phyloP scores from a whole-genome alignment of 2,797 vertebrate species.

The Brotula barbata region DNA sequence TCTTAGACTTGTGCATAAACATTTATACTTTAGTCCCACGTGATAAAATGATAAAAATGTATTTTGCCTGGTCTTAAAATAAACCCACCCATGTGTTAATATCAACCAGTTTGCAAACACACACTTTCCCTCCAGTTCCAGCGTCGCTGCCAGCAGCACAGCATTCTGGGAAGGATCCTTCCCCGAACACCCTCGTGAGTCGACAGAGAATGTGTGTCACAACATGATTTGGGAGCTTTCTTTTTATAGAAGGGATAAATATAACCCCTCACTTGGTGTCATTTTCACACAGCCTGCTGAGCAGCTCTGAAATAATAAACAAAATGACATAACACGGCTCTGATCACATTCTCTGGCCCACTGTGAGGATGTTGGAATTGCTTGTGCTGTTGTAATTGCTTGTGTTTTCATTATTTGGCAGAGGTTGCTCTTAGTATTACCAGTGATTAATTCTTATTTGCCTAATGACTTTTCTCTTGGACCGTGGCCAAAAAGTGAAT shows the following conservation, averaged over 20 bases:
- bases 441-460: background rate
- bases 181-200: slow-evolving; percentile 40
- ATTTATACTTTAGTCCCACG: too few relatives aligned
- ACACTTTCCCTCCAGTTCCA: slow-evolving; percentile 11
- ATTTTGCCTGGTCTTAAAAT: slow-evolving; percentile 37
- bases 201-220: slow-evolving; percentile 31
- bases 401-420: background rate
- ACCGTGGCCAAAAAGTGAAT: too few relatives aligned
- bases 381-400: background rate
- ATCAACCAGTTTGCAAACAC: slow-evolving; percentile 54
- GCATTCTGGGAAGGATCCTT: slow-evolving; percentile 21
- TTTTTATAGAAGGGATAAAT: slow-evolving; percentile 60
- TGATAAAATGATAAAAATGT: too few relatives aligned
- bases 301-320: slow-evolving; percentile 38
- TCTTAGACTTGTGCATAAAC: too few relatives aligned
- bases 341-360: slow-evolving; percentile 4
- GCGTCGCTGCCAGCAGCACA: slow-evolving; percentile 22
- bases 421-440: background rate
- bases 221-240: slow-evolving; percentile 37
- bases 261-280: slow-evolving; percentile 36
- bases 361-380: background rate
- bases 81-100: slow-evolving; percentile 36
- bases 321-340: slow-evolving; percentile 5
- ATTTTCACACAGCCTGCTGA: slow-evolving; percentile 15
- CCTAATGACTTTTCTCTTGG: background rate